Percentiles rank a stretch among this genome's conserved stretches.
phyloP scores from a whole-genome alignment of 1,140 invertebrate species.

The Uloborus diversus region DNA sequence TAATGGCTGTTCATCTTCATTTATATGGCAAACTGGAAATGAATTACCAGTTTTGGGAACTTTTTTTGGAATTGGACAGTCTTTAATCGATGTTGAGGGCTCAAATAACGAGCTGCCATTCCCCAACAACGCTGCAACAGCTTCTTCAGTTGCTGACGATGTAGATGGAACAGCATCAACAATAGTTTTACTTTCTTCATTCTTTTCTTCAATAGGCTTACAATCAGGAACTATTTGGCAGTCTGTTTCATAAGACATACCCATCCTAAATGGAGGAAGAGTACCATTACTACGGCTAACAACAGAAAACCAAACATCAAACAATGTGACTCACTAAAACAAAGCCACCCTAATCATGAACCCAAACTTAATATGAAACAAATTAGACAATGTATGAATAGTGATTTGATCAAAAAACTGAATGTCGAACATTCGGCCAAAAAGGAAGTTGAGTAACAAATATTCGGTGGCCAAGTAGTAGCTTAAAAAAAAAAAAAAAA shows the following conservation, averaged over 20 bases:
- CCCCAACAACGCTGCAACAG: neutral
- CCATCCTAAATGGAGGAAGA: no score
- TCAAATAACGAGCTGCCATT: neutral
- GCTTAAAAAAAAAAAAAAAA: no score
- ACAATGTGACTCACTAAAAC: no score
- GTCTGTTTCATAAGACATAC: constrained; percentile 15
- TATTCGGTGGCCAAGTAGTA: no score
- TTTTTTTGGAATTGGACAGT: neutral
- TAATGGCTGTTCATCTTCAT: constrained; percentile 58
- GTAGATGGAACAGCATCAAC: neutral
- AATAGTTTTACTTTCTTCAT: neutral
- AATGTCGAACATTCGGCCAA: no score
- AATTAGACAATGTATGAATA: neutral
- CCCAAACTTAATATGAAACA: no score
- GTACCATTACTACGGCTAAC: no score
- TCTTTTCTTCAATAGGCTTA: neutral
- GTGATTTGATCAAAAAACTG: neutral
- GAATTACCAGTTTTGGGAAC: neutral
- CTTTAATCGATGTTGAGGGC: neutral
- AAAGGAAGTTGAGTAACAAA: no score
- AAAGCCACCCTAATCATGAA: no score
- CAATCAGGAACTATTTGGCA: constrained; percentile 33
- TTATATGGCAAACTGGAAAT: constrained; percentile 54
- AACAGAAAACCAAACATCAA: no score
- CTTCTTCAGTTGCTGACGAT: neutral